These are phyloP conservation scores for Serranus cabrilla DNA, from an alignment of 2,797 vertebrate species.

Conservation along the genomic window DNA sequence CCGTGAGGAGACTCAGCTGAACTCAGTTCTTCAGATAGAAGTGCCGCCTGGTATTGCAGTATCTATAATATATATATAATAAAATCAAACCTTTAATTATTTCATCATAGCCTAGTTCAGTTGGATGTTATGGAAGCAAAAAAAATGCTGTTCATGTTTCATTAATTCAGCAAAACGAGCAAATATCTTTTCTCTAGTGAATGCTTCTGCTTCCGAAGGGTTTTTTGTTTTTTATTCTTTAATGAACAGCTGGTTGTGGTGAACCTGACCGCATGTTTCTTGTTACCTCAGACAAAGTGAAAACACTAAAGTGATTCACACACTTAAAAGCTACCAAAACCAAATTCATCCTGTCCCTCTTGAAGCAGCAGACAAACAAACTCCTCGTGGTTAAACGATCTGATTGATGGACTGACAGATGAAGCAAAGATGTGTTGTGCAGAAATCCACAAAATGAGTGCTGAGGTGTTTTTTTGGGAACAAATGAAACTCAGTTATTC, in stretches of 20 bases:
- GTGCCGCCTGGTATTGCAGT: background rate
- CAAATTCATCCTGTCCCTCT: constrained; percentile 59
- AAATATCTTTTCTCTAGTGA: no score
- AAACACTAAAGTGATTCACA: constrained; percentile 44
- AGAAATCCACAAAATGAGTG: background rate
- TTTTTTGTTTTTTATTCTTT: constrained; percentile 5
- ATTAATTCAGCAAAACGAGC: no score
- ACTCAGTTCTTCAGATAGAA: background rate
- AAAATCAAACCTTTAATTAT: background rate
- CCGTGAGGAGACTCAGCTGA: constrained; percentile 14
- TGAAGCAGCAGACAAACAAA: constrained; percentile 43
- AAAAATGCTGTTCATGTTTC: no score
- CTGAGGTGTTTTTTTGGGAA: constrained; percentile 10
- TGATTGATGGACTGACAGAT: constrained; percentile 22
- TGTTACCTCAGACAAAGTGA: constrained; percentile 65
- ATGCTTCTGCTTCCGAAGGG: no score
- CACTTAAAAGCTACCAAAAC: constrained; percentile 60
- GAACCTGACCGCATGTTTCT: constrained; percentile 21
- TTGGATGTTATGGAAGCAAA: background rate
- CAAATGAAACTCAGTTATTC: background rate
- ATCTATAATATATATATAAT: constrained; percentile 3
- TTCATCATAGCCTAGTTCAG: constrained; percentile 18
- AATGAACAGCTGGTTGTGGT: constrained; percentile 11
- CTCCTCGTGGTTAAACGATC: background rate
- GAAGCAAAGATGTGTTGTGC: constrained; percentile 4